Percentiles rank a stretch among this genome's conserved stretches.
phyloP scores from a whole-genome alignment of 2,113 vertebrate genomes.

The Ptilonorhynchus violaceus region DNA sequence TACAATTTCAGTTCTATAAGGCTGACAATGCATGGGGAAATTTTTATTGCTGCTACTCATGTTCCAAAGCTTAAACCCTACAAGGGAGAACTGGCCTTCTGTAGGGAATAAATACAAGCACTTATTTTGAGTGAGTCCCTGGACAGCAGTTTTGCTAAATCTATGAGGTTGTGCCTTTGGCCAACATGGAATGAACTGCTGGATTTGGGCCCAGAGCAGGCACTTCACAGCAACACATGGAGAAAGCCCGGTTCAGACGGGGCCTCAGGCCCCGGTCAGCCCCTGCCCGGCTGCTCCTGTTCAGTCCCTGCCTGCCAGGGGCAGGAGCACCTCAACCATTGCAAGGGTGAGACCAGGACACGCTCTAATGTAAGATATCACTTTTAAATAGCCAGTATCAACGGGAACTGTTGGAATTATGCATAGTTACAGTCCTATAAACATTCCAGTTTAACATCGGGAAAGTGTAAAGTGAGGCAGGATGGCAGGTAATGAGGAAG shows the following conservation, averaged over 20 bases:
- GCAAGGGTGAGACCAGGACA: neutral
- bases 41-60: neutral
- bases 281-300: neutral
- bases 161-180: neutral
- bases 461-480: neutral
- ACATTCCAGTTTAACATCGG: neutral
- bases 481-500: neutral
- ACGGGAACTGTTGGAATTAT: neutral
- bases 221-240: fast-evolving
- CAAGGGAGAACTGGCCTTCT: neutral
- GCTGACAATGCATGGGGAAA: neutral
- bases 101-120: neutral
- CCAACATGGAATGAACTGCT: neutral
- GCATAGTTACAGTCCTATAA: neutral
- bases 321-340: neutral
- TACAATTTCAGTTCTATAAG: neutral
- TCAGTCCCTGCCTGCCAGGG: neutral
- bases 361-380: fast-evolving
- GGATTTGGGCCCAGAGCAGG: neutral
- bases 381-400: neutral
- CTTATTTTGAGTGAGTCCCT: neutral
- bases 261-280: neutral
- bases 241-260: fast-evolving
- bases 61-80: neutral
- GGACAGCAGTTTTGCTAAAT: neutral